Percentiles rank a stretch among this genome's conserved stretches.
phyloP scores from a whole-genome alignment of 2,888 invertebrate genomes.

The Abscondita cerata region DNA sequence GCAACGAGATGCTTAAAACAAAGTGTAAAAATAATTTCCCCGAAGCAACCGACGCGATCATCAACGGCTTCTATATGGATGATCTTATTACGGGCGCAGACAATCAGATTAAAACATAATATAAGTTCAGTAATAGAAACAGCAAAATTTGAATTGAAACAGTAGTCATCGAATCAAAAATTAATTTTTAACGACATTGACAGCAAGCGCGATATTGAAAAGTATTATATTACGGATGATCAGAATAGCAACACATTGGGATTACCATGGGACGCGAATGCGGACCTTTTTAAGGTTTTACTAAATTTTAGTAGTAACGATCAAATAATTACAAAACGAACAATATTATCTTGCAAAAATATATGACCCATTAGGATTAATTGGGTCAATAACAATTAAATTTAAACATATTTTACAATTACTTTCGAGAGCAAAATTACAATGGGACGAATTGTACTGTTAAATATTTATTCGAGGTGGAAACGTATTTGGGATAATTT shows the following conservation, averaged over 20 bases:
- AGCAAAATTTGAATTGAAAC: slow-evolving; percentile 11
- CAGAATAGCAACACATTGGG: no score
- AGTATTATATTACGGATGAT: no score
- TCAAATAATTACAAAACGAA: neutral
- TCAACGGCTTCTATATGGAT: slow-evolving; percentile 16
- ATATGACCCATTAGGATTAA: slow-evolving; percentile 41
- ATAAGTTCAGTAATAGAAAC: neutral
- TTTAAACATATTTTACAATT: slow-evolving; percentile 33
- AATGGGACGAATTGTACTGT: slow-evolving; percentile 45
- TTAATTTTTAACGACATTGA: no score
- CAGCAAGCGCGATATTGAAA: no score
- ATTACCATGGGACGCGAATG: no score
- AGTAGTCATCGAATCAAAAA: slow-evolving; percentile 17
- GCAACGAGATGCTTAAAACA: slow-evolving; percentile 11
- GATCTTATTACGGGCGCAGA: slow-evolving; percentile 8
- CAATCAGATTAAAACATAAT: neutral
- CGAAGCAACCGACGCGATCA: neutral
- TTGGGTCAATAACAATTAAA: slow-evolving; percentile 39
- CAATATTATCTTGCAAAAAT: neutral
- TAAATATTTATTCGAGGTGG: neutral
- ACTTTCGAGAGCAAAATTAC: slow-evolving; percentile 33
- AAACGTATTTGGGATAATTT: no score
- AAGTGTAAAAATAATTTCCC: slow-evolving; percentile 5
- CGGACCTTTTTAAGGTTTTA: no score
- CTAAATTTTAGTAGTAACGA: no score